Percentiles rank a stretch among this genome's conserved stretches.
phyloP scores from a whole-genome alignment of 2,888 invertebrate species.

The Eilema griseolum region DNA sequence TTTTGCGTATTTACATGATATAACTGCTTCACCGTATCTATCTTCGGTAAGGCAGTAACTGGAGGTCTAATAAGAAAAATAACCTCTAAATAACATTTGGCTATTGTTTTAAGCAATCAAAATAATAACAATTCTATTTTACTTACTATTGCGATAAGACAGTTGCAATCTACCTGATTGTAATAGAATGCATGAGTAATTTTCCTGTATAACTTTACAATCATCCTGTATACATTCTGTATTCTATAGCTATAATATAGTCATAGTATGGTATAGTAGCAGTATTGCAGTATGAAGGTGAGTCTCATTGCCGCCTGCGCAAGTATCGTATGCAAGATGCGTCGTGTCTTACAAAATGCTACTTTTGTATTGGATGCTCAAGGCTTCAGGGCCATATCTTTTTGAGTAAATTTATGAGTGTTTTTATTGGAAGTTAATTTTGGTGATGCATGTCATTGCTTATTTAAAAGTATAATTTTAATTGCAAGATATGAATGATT shows the following conservation, averaged over 20 bases:
- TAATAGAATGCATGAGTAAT: background rate
- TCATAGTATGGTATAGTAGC: slow-evolving; percentile 18
- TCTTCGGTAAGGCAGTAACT: no score
- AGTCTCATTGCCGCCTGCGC: slow-evolving; percentile 38
- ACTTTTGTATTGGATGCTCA: slow-evolving; percentile 17
- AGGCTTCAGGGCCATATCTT: slow-evolving; percentile 6
- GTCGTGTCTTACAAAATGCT: slow-evolving; percentile 30
- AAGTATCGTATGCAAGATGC: slow-evolving; percentile 28
- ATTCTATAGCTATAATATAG: background rate
- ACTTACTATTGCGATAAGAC: no score
- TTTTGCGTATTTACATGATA: no score
- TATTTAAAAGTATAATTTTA: background rate
- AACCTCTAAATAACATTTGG: no score
- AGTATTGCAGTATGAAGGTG: slow-evolving; percentile 18
- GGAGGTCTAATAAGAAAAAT: no score
- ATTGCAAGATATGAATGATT: slow-evolving; percentile 5
- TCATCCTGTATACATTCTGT: slow-evolving; percentile 6
- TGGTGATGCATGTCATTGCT: slow-evolving; percentile 5
- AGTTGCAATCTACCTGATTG: background rate
- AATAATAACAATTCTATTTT: no score
- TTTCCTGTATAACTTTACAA: background rate
- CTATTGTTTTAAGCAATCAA: no score
- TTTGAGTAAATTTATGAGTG: slow-evolving; percentile 11
- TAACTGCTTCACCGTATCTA: no score
- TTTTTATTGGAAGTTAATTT: slow-evolving; percentile 13